A percentile compares a stretch with the other conserved stretches of the same genome.
These are phyloP conservation scores for Galaxea fascicularis DNA, from an alignment of 92 coral and sea anemone species.

Conservation along the genomic window DNA sequence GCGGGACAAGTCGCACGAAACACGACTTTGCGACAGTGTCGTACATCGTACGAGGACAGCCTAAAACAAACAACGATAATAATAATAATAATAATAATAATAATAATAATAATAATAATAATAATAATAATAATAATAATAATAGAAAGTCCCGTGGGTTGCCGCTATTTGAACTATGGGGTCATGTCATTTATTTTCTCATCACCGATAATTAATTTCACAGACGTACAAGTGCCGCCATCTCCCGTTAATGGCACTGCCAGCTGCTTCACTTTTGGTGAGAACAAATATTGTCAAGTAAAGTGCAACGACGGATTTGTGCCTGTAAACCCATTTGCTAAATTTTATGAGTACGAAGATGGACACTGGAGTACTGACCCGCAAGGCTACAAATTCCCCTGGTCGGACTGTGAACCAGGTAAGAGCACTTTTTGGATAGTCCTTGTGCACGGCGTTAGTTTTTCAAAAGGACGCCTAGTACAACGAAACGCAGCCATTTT, in stretches of 20 bases:
- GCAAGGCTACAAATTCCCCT: background rate
- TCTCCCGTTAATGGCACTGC: background rate
- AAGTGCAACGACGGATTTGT: background rate
- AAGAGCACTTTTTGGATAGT: background rate
- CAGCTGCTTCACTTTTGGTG: background rate
- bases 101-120: no score
- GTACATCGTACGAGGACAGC: no score
- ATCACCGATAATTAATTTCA: background rate
- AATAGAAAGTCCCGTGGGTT: no score
- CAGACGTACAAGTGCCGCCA: background rate
- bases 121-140: no score
- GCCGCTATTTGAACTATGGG: no score
- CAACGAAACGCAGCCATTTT: no score
- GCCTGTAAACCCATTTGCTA: background rate
- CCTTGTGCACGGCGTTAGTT: background rate
- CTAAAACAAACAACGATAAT: no score
- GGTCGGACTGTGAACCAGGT: conserved; percentile 20
- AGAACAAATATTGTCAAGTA: background rate
- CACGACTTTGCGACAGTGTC: no score
- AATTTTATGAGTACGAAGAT: background rate
- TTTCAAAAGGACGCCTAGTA: background rate
- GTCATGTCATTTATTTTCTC: background rate
- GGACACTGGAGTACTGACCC: background rate
- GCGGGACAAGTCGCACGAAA: no score
- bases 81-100: no score